Evolutionary conservation across 2,888 invertebrate genomes (phyloP).

Genomic region (Hyposoter didymator): DNA sequence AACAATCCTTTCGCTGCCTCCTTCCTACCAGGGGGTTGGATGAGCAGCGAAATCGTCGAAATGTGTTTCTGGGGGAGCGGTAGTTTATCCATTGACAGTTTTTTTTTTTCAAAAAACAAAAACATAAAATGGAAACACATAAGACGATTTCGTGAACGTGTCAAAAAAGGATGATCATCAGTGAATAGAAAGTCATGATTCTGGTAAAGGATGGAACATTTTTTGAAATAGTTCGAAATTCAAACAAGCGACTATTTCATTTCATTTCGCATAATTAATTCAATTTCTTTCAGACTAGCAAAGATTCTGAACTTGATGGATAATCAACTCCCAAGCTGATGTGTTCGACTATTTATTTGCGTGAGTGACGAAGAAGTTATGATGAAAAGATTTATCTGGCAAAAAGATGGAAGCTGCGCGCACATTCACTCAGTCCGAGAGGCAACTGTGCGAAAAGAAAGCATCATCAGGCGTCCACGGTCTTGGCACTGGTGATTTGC

Average conservation of each 20-base stretch:
- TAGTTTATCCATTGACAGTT: conserved; percentile 19
- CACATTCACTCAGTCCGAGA: conserved; percentile 27
- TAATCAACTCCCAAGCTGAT: not conserved
- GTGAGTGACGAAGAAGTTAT: conserved; percentile 34
- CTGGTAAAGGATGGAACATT: not conserved
- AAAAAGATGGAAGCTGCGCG: conserved; percentile 14
- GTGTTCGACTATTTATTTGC: conserved; percentile 1
- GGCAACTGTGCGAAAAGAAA: conserved; percentile 36
- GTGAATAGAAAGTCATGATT: not conserved
- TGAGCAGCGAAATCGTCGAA: conserved; percentile 47
- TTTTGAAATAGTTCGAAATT: not conserved
- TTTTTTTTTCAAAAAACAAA: not conserved
- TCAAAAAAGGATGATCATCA: not conserved
- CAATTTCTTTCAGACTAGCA: not conserved
- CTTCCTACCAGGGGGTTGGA: conserved; percentile 42
- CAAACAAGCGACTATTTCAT: not conserved
- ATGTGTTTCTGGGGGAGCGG: conserved; percentile 20
- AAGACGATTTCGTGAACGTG: not conserved
- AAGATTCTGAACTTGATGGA: not conserved
- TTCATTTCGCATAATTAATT: not conserved
- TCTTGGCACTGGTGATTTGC: conserved; percentile 74
- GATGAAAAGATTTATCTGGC: conserved; percentile 26
- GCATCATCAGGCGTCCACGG: conserved; percentile 56
- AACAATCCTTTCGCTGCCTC: conserved; percentile 68
- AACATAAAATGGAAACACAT: conserved; percentile 3